Conservation (phyloP, 2,888 invertebrate genomes). For the Tethea ocularis region DNA sequence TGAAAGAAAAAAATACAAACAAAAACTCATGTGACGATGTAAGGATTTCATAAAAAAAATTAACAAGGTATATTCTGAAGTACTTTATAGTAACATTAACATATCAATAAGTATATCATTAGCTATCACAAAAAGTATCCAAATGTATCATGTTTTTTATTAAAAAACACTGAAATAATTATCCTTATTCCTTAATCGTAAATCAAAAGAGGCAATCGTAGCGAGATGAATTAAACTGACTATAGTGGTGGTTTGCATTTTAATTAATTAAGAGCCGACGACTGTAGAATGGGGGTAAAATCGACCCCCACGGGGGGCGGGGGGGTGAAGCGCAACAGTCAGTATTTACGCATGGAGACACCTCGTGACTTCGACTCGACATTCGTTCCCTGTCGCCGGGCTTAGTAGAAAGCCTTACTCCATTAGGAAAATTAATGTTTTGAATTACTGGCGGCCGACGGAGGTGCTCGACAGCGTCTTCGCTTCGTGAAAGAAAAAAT, state of each 20-base stretch:
- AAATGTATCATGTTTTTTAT: not conserved
- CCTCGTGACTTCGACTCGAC: slow-evolving; percentile 55
- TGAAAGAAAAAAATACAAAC: too few relatives aligned
- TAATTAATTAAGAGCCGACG: slow-evolving; percentile 74
- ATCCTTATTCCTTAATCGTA: slow-evolving; percentile 32
- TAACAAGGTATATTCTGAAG: too few relatives aligned
- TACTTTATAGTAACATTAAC: too few relatives aligned
- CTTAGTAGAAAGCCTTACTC: slow-evolving; percentile 73
- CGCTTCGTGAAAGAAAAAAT: slow-evolving; percentile 42
- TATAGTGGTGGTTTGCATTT: slow-evolving; percentile 74
- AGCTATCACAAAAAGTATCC: not conserved
- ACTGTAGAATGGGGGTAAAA: slow-evolving; percentile 18
- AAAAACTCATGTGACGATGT: too few relatives aligned
- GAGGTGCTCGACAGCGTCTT: slow-evolving; percentile 25
- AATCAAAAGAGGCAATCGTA: slow-evolving; percentile 64
- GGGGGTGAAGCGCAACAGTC: slow-evolving; percentile 58
- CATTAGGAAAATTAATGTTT: slow-evolving; percentile 85
- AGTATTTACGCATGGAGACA: slow-evolving; percentile 73
- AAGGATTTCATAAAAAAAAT: too few relatives aligned
- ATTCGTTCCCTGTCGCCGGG: slow-evolving; percentile 65
- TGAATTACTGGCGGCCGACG: slow-evolving; percentile 67
- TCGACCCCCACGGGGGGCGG: too few relatives aligned
- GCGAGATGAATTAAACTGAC: slow-evolving; percentile 58
- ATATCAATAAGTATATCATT: too few relatives aligned
- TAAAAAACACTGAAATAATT: slow-evolving; percentile 21